Evolutionary conservation across 53 echinoderm and acorn worm species (phyloP).

Genomic region (Mesocentrotus franciscanus): DNA sequence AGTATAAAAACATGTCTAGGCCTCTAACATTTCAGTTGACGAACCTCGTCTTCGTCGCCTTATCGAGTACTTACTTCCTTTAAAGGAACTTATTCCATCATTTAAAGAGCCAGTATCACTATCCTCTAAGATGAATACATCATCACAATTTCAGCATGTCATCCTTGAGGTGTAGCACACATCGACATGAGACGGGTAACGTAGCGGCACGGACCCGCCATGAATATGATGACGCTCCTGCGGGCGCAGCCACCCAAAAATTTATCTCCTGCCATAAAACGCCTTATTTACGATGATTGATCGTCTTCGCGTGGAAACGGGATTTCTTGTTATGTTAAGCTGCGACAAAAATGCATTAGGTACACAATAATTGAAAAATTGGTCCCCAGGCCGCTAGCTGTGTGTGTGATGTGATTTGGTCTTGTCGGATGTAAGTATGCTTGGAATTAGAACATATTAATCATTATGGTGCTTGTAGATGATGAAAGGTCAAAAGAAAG

Average conservation of each 20-base stretch:
- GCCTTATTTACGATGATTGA: slow-evolving; percentile 63
- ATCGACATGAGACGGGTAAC: neutral
- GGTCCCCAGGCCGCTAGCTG: slow-evolving; percentile 24
- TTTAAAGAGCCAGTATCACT: neutral
- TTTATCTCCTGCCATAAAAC: slow-evolving; percentile 62
- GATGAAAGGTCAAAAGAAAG: slow-evolving; percentile 45
- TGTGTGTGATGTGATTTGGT: slow-evolving; percentile 23
- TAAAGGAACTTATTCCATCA: neutral
- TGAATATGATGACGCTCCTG: neutral
- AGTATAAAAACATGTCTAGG: neutral
- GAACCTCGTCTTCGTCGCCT: neutral
- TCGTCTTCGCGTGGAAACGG: slow-evolving; percentile 58
- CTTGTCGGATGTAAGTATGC: slow-evolving; percentile 55
- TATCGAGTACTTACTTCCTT: neutral
- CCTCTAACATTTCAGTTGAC: neutral
- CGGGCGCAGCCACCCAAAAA: neutral
- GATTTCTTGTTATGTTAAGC: slow-evolving; percentile 60
- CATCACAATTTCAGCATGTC: slow-evolving; percentile 15
- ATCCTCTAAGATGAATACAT: neutral
- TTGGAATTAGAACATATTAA: slow-evolving; percentile 65
- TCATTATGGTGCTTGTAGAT: slow-evolving; percentile 35
- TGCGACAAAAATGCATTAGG: slow-evolving; percentile 63
- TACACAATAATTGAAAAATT: slow-evolving; percentile 65
- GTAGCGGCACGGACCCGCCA: slow-evolving; percentile 9
- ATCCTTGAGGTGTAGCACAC: neutral